Evolutionary conservation across 2,797 vertebrate species (phyloP).

Genomic region (Diplodus puntazzo): DNA sequence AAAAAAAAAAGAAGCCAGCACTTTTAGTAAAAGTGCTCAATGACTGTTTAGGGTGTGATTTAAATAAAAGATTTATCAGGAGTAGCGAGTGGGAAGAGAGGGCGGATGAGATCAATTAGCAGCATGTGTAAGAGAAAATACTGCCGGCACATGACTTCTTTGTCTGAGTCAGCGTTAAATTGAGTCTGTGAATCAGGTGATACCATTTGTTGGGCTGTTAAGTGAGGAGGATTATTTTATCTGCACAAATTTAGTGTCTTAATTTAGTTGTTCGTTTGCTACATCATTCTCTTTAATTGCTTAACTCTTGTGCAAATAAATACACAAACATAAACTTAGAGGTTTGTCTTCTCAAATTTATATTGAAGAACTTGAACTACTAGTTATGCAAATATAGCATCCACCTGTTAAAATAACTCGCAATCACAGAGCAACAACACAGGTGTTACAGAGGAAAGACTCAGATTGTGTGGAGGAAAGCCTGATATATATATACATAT

Average conservation of each 20-base stretch:
- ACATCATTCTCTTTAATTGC: background rate
- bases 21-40: background rate
- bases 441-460: too few relatives aligned
- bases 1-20: background rate
- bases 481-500: too few relatives aligned
- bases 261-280: slow-evolving; percentile 1
- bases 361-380: background rate
- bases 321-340: slow-evolving; percentile 6
- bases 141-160: slow-evolving; percentile 16
- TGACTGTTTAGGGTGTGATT: background rate
- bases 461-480: too few relatives aligned
- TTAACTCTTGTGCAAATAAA: slow-evolving; percentile 1
- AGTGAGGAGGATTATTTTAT: background rate
- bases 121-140: slow-evolving; percentile 5
- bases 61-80: background rate
- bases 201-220: slow-evolving; percentile 8
- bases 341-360: background rate
- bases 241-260: background rate
- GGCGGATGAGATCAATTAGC: slow-evolving; percentile 16
- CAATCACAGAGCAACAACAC: too few relatives aligned
- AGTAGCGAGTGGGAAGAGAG: background rate
- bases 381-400: background rate
- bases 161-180: slow-evolving; percentile 11
- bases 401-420: too few relatives aligned
- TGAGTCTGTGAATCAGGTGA: background rate